These are phyloP conservation scores for Carduelis carduelis DNA, from an alignment of 2,797 vertebrate genomes.

Conservation along the genomic window DNA sequence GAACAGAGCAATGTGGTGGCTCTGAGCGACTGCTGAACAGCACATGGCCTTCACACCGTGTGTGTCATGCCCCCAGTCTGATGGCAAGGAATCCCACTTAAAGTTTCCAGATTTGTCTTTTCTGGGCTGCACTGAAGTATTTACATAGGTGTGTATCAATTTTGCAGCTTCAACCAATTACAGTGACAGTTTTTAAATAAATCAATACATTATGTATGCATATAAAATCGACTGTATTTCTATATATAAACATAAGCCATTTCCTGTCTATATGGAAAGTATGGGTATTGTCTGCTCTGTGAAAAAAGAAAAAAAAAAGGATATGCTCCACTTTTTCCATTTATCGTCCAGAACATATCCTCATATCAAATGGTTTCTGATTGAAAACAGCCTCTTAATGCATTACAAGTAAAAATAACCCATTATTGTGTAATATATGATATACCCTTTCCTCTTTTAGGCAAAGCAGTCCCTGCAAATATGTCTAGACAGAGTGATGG, in stretches of 20 bases:
- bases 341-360: slow-evolving; percentile 31
- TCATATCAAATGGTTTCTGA: slow-evolving; percentile 53
- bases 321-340: slow-evolving; percentile 55
- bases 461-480: slow-evolving; percentile 36
- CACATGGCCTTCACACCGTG: background rate
- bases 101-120: background rate
- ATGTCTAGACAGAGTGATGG: slow-evolving; percentile 32
- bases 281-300: slow-evolving; percentile 41
- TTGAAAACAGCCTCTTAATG: slow-evolving; percentile 59
- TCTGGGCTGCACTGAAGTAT: background rate
- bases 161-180: background rate
- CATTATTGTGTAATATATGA: slow-evolving; percentile 38
- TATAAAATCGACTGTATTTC: slow-evolving; percentile 19
- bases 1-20: background rate
- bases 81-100: background rate
- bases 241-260: slow-evolving; percentile 41
- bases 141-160: background rate
- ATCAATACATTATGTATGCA: background rate
- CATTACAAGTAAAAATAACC: slow-evolving; percentile 55
- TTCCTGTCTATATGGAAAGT: slow-evolving; percentile 61
- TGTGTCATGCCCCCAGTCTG: background rate
- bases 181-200: slow-evolving; percentile 14
- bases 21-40: accelerated
- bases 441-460: slow-evolving; percentile 46
- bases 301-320: background rate